These are phyloP conservation scores for Dinocampus coccinellae DNA, from an alignment of 2,888 invertebrate genomes.

Conservation along the genomic window DNA sequence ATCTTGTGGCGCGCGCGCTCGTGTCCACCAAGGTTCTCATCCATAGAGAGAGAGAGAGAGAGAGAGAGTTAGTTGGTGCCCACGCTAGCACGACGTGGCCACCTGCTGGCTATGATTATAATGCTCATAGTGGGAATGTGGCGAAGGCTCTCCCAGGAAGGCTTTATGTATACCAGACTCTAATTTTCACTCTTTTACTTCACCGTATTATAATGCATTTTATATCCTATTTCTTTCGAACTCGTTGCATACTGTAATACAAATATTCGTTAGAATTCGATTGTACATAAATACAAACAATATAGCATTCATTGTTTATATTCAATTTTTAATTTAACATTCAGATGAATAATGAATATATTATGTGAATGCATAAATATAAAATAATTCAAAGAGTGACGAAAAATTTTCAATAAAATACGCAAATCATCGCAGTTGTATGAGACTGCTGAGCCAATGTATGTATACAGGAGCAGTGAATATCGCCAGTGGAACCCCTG, in stretches of 20 bases:
- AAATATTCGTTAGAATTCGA: too few species aligned
- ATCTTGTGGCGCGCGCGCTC: slow-evolving; percentile 68
- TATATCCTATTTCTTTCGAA: too few species aligned
- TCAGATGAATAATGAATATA: not conserved
- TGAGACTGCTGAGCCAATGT: not conserved
- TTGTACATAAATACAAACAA: too few species aligned
- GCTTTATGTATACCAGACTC: slow-evolving; percentile 7
- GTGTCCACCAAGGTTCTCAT: slow-evolving; percentile 66
- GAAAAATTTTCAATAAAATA: not conserved
- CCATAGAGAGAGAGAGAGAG: slow-evolving; percentile 52
- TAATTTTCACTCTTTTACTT: slow-evolving; percentile 18
- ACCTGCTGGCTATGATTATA: slow-evolving; percentile 57
- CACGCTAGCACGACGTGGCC: slow-evolving; percentile 58
- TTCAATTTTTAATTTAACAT: not conserved
- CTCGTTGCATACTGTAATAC: too few species aligned
- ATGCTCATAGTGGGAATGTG: not conserved
- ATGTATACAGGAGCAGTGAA: slow-evolving; percentile 3
- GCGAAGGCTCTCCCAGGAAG: slow-evolving; percentile 25
- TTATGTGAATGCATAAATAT: too few species aligned
- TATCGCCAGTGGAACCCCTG: slow-evolving; percentile 52
- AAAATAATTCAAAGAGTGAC: not conserved
- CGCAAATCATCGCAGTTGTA: not conserved
- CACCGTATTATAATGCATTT: too few species aligned
- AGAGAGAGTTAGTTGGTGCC: slow-evolving; percentile 47
- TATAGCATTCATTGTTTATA: too few species aligned